Evolutionary conservation across 1,140 invertebrate genomes (phyloP).

Genomic region (Drosophila sulfurigaster): DNA sequence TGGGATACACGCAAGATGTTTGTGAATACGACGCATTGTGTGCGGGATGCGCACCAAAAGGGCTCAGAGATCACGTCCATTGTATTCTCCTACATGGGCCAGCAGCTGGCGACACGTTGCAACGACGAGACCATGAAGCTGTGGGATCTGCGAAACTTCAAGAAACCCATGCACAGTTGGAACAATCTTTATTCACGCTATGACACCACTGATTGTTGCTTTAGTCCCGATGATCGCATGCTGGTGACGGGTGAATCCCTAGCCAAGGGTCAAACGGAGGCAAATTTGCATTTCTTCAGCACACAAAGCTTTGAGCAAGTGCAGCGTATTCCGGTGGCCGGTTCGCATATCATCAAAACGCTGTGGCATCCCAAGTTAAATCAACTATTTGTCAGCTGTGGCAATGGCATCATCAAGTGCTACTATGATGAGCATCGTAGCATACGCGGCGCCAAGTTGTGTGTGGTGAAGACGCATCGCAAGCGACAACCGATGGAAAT

Average conservation of each 20-base stretch:
- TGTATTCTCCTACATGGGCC: constrained; percentile 95
- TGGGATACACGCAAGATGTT: constrained; percentile 97
- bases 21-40: constrained; percentile 91
- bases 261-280: constrained; percentile 89
- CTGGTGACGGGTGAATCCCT: constrained; percentile 95
- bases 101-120: constrained; percentile 91
- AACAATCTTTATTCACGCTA: constrained; percentile 93
- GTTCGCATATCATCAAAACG: constrained; percentile 94
- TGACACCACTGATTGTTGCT: constrained; percentile 94
- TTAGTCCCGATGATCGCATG: constrained; percentile 94
- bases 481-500: constrained; percentile 94
- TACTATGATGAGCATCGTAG: constrained; percentile 95
- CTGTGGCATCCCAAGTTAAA: constrained; percentile 99
- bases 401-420: constrained; percentile 95
- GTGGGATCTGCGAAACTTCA: constrained; percentile 96
- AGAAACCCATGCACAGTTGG: constrained; percentile 90
- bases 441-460: constrained; percentile 95
- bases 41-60: constrained; percentile 93
- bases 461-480: constrained; percentile 92
- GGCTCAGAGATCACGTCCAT: constrained; percentile 93
- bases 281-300: constrained; percentile 93
- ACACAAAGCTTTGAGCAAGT: constrained; percentile 91
- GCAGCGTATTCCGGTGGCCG: constrained; percentile 90
- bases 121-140: constrained; percentile 98
- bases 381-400: constrained; percentile 97